Evolutionary conservation across 2,888 invertebrate genomes (phyloP).

Genomic region (Pogonocherus hispidulus): DNA sequence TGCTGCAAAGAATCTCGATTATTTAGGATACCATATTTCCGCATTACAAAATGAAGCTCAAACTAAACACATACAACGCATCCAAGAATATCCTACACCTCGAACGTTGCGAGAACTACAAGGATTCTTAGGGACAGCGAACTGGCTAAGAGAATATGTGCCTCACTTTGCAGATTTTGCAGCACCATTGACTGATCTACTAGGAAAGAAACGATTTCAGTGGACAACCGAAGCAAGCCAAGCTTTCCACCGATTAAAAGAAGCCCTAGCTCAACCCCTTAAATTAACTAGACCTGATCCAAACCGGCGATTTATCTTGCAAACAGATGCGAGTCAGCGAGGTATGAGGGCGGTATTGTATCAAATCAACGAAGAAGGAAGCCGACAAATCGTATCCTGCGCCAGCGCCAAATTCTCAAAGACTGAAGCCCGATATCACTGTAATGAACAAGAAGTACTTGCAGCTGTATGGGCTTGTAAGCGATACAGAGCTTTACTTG

Average conservation of each 20-base stretch:
- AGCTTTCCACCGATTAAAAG: background rate
- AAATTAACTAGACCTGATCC: background rate
- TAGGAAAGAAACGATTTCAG: background rate
- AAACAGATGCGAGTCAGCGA: background rate
- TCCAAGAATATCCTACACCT: background rate
- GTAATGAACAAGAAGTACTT: conserved; percentile 44
- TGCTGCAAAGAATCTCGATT: background rate
- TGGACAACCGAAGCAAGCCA: background rate
- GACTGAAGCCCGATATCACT: conserved; percentile 28
- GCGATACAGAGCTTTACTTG: conserved; percentile 39
- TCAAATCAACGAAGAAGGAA: background rate
- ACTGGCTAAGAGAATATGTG: conserved; percentile 3
- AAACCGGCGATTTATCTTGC: background rate
- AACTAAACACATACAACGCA: background rate
- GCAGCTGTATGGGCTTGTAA: conserved; percentile 33
- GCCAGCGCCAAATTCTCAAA: conserved; percentile 25
- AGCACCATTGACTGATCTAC: background rate
- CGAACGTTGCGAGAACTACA: background rate
- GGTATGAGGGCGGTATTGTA: background rate
- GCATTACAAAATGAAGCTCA: background rate
- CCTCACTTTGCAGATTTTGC: background rate
- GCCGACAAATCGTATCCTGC: conserved; percentile 29
- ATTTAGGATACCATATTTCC: background rate
- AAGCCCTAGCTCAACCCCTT: background rate
- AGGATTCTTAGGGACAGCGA: background rate